Conservation (phyloP, 1,140 invertebrate species). For the Arion vulgaris region DNA sequence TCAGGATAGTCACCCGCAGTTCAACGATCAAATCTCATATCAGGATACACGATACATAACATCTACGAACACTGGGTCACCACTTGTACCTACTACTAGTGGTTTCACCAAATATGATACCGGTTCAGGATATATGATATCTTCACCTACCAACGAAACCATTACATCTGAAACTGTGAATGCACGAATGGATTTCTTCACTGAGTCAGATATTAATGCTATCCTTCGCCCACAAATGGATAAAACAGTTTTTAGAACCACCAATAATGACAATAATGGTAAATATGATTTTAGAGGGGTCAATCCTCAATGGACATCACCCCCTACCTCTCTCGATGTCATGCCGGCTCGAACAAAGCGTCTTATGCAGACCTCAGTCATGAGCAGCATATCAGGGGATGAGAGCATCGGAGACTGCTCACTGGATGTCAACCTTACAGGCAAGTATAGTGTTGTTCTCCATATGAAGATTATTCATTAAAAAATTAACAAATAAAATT, state of each 20-base stretch:
- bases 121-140: too few relatives aligned
- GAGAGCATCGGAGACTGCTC: constrained; percentile 60
- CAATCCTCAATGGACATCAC: not conserved
- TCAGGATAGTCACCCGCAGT: constrained; percentile 54
- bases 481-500: too few relatives aligned
- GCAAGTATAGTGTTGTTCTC: constrained; percentile 42
- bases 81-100: not conserved
- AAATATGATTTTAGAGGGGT: not conserved
- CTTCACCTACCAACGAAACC: not conserved
- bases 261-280: not conserved
- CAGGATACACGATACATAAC: not conserved
- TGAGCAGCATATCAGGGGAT: constrained; percentile 49
- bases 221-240: not conserved
- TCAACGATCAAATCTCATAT: constrained; percentile 57
- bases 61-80: not conserved
- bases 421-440: constrained; percentile 55
- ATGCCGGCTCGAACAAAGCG: constrained; percentile 34
- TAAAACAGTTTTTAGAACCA: not conserved
- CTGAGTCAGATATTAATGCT: constrained; percentile 27
- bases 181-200: constrained; percentile 35
- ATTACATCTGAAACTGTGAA: constrained; percentile 29
- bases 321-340: constrained; percentile 47
- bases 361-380: constrained; percentile 41
- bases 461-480: too few relatives aligned
- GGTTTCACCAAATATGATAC: not conserved